Percentiles rank a stretch among this genome's conserved stretches.
These are phyloP conservation scores for Lepilemur ruficaudatus DNA, from an alignment of 2,797 vertebrate species.

Conservation along the genomic window DNA sequence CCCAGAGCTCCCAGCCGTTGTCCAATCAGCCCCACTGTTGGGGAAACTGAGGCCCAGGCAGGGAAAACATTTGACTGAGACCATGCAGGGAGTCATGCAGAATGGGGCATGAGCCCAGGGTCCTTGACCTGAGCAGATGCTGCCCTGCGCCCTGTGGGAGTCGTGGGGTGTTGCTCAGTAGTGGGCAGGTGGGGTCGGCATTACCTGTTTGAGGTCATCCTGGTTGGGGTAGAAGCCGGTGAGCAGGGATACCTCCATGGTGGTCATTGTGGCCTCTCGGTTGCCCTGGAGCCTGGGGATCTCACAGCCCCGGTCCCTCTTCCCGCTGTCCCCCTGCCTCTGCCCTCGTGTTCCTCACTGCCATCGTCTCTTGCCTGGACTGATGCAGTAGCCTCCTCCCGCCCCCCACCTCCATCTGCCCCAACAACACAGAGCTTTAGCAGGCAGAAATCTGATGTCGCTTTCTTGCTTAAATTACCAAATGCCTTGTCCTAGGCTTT, in stretches of 20 bases:
- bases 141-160: fast-evolving
- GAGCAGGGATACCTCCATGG: slow-evolving; percentile 59
- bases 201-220: slow-evolving; percentile 65
- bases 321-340: neutral
- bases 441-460: neutral
- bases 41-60: neutral
- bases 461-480: neutral
- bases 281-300: slow-evolving; percentile 30
- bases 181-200: fast-evolving
- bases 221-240: slow-evolving; percentile 61
- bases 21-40: neutral
- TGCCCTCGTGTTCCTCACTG: fast-evolving
- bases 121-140: neutral
- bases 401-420: neutral
- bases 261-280: slow-evolving; percentile 62
- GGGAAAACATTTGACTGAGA: neutral
- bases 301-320: neutral
- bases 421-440: neutral
- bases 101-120: neutral
- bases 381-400: neutral
- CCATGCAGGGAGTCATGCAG: neutral
- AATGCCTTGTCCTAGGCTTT: neutral
- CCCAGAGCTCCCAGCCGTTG: neutral
- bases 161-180: neutral
- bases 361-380: neutral